phyloP scores from a whole-genome alignment of 2,888 invertebrate genomes.

The Nemapogon koenigi region DNA sequence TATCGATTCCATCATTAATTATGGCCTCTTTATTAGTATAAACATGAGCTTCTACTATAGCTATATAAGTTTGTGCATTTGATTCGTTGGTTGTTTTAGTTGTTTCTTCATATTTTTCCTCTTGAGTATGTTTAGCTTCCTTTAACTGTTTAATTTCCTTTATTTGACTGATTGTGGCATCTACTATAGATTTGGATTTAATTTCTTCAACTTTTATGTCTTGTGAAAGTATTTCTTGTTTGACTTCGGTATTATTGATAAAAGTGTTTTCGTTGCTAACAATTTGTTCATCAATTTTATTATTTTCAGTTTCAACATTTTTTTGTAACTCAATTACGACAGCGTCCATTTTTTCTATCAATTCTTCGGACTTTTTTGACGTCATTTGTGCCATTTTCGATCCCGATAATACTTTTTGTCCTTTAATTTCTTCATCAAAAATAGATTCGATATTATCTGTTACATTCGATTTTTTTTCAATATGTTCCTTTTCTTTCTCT shows the following conservation, averaged over 20 bases:
- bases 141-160: slow-evolving; percentile 18
- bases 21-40: slow-evolving; percentile 49
- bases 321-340: slow-evolving; percentile 47
- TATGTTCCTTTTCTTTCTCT: slow-evolving; percentile 12
- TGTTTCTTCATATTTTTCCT: slow-evolving; percentile 9
- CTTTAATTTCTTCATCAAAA: slow-evolving; percentile 7
- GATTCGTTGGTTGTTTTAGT: slow-evolving; percentile 9
- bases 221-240: slow-evolving; percentile 20
- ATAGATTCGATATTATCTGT: neutral
- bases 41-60: slow-evolving; percentile 50
- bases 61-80: slow-evolving; percentile 36
- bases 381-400: slow-evolving; percentile 44
- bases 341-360: slow-evolving; percentile 42
- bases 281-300: slow-evolving; percentile 15
- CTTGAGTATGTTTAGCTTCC: slow-evolving; percentile 14
- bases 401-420: slow-evolving; percentile 26
- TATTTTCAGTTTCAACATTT: slow-evolving; percentile 29
- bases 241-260: slow-evolving; percentile 15
- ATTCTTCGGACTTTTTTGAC: slow-evolving; percentile 38
- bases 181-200: too few relatives aligned
- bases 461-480: too few relatives aligned
- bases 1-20: slow-evolving; percentile 32
- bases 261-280: too few relatives aligned
- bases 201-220: too few relatives aligned
- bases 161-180: too few relatives aligned